Percentiles rank a stretch among this genome's conserved stretches.
Evolutionary conservation across 1,140 invertebrate species (phyloP).

Genomic region (Psilanteris sp.): DNA sequence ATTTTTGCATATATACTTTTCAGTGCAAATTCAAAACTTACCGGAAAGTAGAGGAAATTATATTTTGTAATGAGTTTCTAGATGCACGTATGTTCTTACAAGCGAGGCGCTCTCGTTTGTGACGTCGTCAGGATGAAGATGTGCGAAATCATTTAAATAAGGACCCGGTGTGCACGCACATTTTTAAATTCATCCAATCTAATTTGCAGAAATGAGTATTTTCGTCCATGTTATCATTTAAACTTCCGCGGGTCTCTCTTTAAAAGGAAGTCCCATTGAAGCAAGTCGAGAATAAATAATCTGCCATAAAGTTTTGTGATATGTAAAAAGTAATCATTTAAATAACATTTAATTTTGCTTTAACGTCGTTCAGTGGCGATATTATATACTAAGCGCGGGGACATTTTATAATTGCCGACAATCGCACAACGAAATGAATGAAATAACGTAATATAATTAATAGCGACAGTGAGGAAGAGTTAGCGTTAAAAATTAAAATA

Average conservation of each 20-base stretch:
- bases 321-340: too few species aligned
- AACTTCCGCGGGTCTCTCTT: not conserved
- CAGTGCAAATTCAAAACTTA: constrained; percentile 2
- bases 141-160: constrained; percentile 3
- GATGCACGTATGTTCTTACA: constrained; percentile 10
- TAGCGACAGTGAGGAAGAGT: too few species aligned
- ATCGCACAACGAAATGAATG: too few species aligned
- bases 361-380: too few species aligned
- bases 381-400: too few species aligned
- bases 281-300: too few species aligned
- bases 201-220: not conserved
- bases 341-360: too few species aligned
- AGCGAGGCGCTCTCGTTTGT: constrained; percentile 6
- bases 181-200: not conserved
- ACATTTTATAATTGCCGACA: too few species aligned
- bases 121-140: not conserved
- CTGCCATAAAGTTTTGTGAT: too few species aligned
- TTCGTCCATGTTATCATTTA: not conserved
- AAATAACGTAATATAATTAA: too few species aligned
- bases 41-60: not conserved
- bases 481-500: too few species aligned
- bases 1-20: constrained; percentile 1
- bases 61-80: constrained; percentile 16
- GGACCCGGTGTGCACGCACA: not conserved
- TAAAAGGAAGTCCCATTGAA: not conserved